Base-by-base conservation (phyloP, 2,797 vertebrate genomes). In the Coranthus polyacanthus region DNA sequence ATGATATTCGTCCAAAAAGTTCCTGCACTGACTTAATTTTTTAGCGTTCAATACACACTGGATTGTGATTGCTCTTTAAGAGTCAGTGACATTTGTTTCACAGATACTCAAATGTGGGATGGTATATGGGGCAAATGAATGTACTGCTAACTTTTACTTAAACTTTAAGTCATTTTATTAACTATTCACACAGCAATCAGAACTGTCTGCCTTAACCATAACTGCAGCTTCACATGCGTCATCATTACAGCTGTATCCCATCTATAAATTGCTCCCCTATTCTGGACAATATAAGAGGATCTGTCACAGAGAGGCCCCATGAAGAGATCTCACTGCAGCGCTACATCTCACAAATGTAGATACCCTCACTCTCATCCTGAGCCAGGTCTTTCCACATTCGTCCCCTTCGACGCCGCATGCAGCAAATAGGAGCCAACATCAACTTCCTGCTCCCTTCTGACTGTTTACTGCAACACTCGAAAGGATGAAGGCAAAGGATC, bases 361-460 rank as follows among this genome's bases (percentile, higher is more conserved):
- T 46, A 49, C 9, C 32, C 51, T 68, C 60, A n/a, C 82, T 88
- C 68, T 86, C 62, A 87, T 89, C 83, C 54, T 53, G 63, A 58
- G 83, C 85, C 89, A 89, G 78, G 47, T 18, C 55, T 39, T 57
- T 77, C 49, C 43, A 49, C 67, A 49, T 74, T 62, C 55, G 72
- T 61, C 46, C 56, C 68, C 47, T 41, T 12, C 61, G 49, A 12
- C 43, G 13, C 51, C 34, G 38, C 24, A 12, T 54, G 69, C 38
- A 41, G 32, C 16, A 2, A 53, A 34, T 10, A 13, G 6, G 55
- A 75, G 74, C 73, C 75, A 80, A 81, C 53, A 46, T 69, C 69
- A 87, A 81, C 86, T 77, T 84, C 77, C 84, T 88, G 73, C 46
- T 72, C 39, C 29, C 24, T 15, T 22, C 36, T 61, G 10, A 2